Evolutionary conservation across 2,113 vertebrate genomes (phyloP).

Genomic region (Lipotes vexillifer): DNA sequence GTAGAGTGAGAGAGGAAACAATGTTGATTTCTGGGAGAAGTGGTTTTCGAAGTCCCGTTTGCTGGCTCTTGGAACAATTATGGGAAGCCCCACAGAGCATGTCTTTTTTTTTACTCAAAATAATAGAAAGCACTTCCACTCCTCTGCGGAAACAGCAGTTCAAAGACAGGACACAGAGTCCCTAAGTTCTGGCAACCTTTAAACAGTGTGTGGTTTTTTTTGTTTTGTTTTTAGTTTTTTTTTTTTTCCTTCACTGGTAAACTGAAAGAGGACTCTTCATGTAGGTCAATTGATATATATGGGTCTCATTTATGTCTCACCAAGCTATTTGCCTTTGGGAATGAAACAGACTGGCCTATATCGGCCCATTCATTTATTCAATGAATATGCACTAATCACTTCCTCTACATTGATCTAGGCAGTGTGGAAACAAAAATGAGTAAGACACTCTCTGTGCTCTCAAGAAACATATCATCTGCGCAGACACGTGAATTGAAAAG

Average conservation of each 20-base stretch:
- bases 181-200: constrained; percentile 54
- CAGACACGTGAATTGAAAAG: background rate
- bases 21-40: constrained; percentile 58
- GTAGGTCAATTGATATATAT: background rate
- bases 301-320: constrained; percentile 34
- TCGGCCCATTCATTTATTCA: background rate
- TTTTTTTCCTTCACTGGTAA: background rate
- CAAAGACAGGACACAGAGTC: constrained; percentile 73
- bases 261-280: background rate
- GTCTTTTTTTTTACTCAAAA: constrained; percentile 57
- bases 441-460: background rate
- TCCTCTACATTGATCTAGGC: background rate
- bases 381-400: background rate
- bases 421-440: background rate
- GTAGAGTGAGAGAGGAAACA: constrained; percentile 66
- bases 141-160: constrained; percentile 67
- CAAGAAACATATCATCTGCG: background rate
- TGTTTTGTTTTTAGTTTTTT: background rate
- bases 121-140: constrained; percentile 70
- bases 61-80: constrained; percentile 73
- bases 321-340: constrained; percentile 39
- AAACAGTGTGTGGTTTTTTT: background rate
- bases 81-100: constrained; percentile 72
- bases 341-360: background rate
- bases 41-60: constrained; percentile 59